Percentiles rank a stretch among this genome's conserved stretches.
These are phyloP conservation scores for Drosophila percnosoma DNA, from an alignment of 2,888 invertebrate species.

Conservation along the genomic window DNA sequence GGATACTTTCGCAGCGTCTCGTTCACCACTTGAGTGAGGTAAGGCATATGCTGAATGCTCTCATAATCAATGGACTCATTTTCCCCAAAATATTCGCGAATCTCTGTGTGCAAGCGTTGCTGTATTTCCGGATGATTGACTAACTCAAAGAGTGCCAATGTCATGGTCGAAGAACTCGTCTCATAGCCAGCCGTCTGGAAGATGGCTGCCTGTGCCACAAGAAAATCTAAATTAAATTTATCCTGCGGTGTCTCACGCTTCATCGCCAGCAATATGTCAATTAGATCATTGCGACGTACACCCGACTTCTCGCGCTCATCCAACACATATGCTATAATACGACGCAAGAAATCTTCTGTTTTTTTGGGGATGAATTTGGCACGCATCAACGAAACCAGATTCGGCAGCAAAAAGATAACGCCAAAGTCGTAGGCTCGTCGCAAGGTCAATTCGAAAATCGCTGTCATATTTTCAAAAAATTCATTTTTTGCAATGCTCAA, in stretches of 20 bases:
- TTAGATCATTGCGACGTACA: constrained; percentile 82
- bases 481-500: constrained; percentile 80
- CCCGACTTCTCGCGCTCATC: constrained; percentile 82
- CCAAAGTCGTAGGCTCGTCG: constrained; percentile 57
- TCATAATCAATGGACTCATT: constrained; percentile 82
- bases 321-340: constrained; percentile 81
- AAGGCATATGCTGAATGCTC: constrained; percentile 83
- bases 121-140: constrained; percentile 83
- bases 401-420: constrained; percentile 65
- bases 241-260: constrained; percentile 63
- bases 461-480: constrained; percentile 55
- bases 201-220: constrained; percentile 81
- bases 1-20: constrained; percentile 82
- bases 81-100: constrained; percentile 67
- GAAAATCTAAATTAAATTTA: constrained; percentile 51
- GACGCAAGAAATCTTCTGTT: constrained; percentile 76
- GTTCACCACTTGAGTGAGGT: constrained; percentile 83
- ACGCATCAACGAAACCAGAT: constrained; percentile 52
- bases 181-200: constrained; percentile 83
- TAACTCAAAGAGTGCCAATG: constrained; percentile 83
- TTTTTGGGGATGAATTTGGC: constrained; percentile 62
- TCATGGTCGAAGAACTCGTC: constrained; percentile 83
- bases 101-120: constrained; percentile 83
- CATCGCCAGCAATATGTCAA: constrained; percentile 84
- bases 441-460: constrained; percentile 51